Base-by-base conservation (phyloP, 2,888 invertebrate genomes). In the Conomelus anceps region DNA sequence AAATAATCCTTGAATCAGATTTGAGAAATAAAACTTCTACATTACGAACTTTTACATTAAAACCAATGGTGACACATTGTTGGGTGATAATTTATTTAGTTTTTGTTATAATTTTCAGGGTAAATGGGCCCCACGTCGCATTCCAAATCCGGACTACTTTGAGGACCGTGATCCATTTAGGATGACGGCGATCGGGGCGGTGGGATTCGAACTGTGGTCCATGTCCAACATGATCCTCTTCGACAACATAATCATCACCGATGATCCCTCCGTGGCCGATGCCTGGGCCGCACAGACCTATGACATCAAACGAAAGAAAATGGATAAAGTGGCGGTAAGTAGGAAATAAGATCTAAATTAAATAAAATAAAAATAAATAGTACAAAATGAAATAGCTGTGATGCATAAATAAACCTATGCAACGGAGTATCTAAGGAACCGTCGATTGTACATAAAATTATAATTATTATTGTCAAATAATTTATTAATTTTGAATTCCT, bases 151-250 rank as follows among this genome's bases (percentile, higher is more conserved):
- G 0, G 95, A 98, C 99, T 0, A 96, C 94, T 99, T 97, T 94
- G 96, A 97, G 92, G 99, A 99, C 93, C 95, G 96, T 63, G 94
- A 96, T 89, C 99, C 99, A n/a, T 98, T 97, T 94, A 95, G 94
- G 92, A 96, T 96, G 22, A 95, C 98, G 29, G 20, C 90, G 22
- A 97, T 99, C 93, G 99, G 95, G 92, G 98, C 99, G 22, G 94
- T 99, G 89, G 99, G 99, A 22, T 96, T 99, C 93, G 99, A 99
- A 93, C 94, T 99, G 91, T 99, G 99, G 99, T 98, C 99, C 6
- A 99, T 99, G 98, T 98, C 98, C 0, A 97, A 97, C 90, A 95
- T 96, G 92, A 97, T 99, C 92, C 94, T 98, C 90, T 99, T 99
- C 94, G 99, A 99, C 94, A 99, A 99, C 94, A 94, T 99, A 89